Evolutionary conservation across 2,888 invertebrate species (phyloP), one percentile per base, ranked within the genome.

Genomic region (Orgyia antiqua): DNA sequence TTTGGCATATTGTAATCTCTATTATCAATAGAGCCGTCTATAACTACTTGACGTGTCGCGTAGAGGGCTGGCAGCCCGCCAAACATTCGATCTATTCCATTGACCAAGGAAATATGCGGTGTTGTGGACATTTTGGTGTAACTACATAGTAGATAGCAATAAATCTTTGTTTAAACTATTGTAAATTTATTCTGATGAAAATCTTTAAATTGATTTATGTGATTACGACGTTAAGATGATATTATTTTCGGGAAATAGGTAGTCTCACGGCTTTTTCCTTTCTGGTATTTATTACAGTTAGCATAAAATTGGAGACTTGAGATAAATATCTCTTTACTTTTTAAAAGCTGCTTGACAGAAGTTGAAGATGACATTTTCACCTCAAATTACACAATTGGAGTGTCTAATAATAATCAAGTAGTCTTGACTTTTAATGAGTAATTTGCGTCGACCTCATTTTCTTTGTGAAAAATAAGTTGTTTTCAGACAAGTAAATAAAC

Each of bases 51-150:
- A 43, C 43, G 40, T 47, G 39, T 35, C 40, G 34, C 32, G 35
- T 45, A 46, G 39, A 45, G 42, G 50, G 41, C 54, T 68, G 72
- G 72, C 66, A 30, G 21, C 17, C 13, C 36, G 63, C 71, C 71
- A 70, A 45, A 24, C 35, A 27, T 32, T 49, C 45, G 37, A 42
- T 32, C 38, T 38, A 29, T 36, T 46, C 21, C 30, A 55, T 57
- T 58, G 58, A 61, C 49, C 56, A 52, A 51, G 41, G 36, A 36
- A 28, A 21, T 38, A 34, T 41, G 35, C 21, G n/a, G n/a, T n/a
- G n/a, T n/a, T n/a, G n/a, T n/a, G n/a, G n/a, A n/a, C n/a, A n/a
- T n/a, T n/a, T n/a, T n/a, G n/a, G n/a, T n/a, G n/a, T n/a, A n/a
- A n/a, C n/a, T n/a, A n/a, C n/a, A n/a, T n/a, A n/a, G n/a, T n/a